Evolutionary conservation across 2,113 vertebrate species (phyloP), one percentile per base, ranked within the genome.

Genomic region (Smithornis capensis): DNA sequence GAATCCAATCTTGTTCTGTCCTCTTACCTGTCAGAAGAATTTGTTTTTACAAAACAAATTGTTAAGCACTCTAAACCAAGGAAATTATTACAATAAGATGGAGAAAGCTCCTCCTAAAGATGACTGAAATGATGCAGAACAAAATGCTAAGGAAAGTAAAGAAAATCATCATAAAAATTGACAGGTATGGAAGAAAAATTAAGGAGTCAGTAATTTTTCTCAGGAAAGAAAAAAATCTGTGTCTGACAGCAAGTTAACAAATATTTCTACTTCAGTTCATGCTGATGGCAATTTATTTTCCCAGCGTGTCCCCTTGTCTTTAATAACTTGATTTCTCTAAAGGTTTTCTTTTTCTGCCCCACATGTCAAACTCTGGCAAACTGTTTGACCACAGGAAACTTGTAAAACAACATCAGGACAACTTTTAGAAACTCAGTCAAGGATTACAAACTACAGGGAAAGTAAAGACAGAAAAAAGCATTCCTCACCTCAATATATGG

Each of bases 201-300:
- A 49, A 7, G 27, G 13, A 27, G 3, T 29, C n/a, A 40, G 15
- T 81, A 89, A 77, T 76, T 87, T 87, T 84, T 79, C 75, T 67
- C 74, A 64, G 33, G 14, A 79, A 76, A 56, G 17, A 56, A 49
- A 78, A 90, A 52, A 74, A 90, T 38, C 29, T 55, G 22, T 23
- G 15, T 38, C 47, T 89, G 83, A 69, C 79, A 91, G 57, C 55
- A 94, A 94, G 57, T 79, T 90, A 94, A 76, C 77, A 95, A 94
- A 86, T 96, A 95, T 49, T 95, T 94, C 64, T 83, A 90, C 60
- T 91, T 73, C 62, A 88, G 45, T 84, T 90, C 89, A 88, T 37
- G 89, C 69, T 94, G 89, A 33, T 82, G 73, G 73, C 65, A 94
- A 93, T 94, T 96, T 93, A 86, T 96, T 94, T 92, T 94, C 84